Conservation (phyloP, 2,888 invertebrate genomes). For the Orthonychiurus folsomi region DNA sequence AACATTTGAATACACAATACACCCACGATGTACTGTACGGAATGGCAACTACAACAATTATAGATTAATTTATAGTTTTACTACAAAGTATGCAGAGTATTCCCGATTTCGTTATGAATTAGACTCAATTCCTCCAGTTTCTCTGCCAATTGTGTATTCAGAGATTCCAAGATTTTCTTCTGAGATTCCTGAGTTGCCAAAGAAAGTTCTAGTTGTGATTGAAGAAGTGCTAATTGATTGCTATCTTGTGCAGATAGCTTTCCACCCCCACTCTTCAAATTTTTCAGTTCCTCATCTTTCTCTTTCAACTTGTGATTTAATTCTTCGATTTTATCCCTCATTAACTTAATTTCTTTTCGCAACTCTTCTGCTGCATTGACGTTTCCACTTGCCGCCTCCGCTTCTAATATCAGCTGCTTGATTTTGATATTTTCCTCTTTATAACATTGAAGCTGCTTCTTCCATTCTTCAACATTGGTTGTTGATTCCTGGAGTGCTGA, state of each 20-base stretch:
- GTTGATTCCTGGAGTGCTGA: conserved; percentile 91
- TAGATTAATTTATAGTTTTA: too few relatives aligned
- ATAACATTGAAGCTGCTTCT: conserved; percentile 79
- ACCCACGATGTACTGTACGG: too few relatives aligned
- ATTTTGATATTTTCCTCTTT: conserved; percentile 81
- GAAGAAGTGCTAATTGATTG: too few relatives aligned
- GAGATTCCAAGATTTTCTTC: conserved; percentile 65
- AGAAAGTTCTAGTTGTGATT: conserved; percentile 69
- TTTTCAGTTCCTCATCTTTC: conserved; percentile 62
- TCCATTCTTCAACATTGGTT: conserved; percentile 97
- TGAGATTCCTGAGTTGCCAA: conserved; percentile 72
- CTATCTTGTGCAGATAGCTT: too few relatives aligned
- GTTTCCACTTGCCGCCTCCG: conserved; percentile 59
- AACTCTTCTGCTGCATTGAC: conserved; percentile 63
- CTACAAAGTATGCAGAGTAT: not conserved
- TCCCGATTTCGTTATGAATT: conserved; percentile 49
- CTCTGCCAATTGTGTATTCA: conserved; percentile 72
- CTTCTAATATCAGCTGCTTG: conserved; percentile 60
- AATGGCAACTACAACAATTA: too few relatives aligned
- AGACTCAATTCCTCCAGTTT: conserved; percentile 66
- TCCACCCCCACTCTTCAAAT: not conserved
- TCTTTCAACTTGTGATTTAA: conserved; percentile 70
- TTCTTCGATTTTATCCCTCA: conserved; percentile 72
- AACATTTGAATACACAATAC: too few relatives aligned
- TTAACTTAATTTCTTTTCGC: conserved; percentile 60